phyloP scores from a whole-genome alignment of 2,113 vertebrate genomes.

The Athene cunicularia region DNA sequence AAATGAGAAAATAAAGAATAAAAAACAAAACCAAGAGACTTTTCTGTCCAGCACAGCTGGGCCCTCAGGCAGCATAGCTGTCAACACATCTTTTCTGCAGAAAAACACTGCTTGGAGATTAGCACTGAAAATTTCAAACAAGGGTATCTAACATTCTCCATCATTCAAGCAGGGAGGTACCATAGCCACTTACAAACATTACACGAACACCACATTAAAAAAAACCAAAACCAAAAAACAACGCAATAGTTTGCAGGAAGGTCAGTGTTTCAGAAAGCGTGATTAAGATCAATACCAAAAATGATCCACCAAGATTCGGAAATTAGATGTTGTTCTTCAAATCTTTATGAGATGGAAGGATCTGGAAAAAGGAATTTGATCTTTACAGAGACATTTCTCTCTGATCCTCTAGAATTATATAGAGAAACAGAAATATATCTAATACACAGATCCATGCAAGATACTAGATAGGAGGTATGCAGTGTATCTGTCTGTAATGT shows the following conservation, averaged over 20 bases:
- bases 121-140: background rate
- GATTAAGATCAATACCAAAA: background rate
- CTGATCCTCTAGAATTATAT: background rate
- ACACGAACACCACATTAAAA: background rate
- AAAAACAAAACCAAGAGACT: background rate
- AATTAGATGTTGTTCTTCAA: background rate
- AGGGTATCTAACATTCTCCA: background rate
- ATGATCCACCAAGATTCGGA: background rate
- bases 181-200: background rate
- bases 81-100: background rate
- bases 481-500: background rate
- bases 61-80: background rate
- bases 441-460: background rate
- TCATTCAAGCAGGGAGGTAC: background rate
- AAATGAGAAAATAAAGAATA: background rate
- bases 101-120: background rate
- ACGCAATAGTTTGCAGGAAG: background rate
- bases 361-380: background rate
- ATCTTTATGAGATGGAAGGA: background rate
- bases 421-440: background rate
- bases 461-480: background rate
- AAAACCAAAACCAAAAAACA: fast-evolving
- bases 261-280: background rate
- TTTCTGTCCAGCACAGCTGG: background rate
- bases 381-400: background rate